Conservation (phyloP, 2,113 vertebrate genomes). For the Salvator merianae region DNA sequence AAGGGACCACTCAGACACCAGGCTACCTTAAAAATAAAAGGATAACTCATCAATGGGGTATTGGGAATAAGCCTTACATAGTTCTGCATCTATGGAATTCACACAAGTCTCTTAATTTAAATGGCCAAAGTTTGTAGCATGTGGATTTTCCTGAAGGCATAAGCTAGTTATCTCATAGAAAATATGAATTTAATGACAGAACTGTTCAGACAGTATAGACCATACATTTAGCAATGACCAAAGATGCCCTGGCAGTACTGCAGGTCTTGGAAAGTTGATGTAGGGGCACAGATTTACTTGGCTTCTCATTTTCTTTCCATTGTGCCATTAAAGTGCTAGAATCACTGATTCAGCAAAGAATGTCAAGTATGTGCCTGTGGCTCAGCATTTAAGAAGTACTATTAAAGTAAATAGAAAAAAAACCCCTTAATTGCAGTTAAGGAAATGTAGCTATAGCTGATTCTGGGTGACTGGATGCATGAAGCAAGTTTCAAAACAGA, state of each 20-base stretch:
- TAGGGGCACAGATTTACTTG: neutral
- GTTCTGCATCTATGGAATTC: neutral
- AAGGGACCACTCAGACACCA: no score
- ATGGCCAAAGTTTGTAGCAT: no score
- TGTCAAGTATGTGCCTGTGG: neutral
- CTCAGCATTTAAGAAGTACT: neutral
- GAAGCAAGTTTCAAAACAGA: neutral
- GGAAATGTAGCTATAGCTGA: neutral
- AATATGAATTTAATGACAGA: neutral
- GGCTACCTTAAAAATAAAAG: no score
- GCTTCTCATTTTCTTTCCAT: neutral
- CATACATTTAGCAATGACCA: neutral
- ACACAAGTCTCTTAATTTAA: slow-evolving; percentile 6
- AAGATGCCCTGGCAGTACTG: neutral
- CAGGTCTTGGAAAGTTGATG: neutral
- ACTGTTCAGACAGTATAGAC: neutral
- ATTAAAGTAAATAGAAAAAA: slow-evolving; percentile 17
- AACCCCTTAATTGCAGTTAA: neutral
- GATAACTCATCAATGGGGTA: no score
- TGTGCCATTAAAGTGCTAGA: neutral
- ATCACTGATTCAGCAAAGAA: slow-evolving; percentile 1
- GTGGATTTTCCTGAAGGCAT: neutral
- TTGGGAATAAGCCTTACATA: neutral
- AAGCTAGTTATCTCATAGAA: neutral
- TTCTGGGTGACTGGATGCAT: slow-evolving; percentile 10